Evolutionary conservation across 2,888 invertebrate species (phyloP).

Genomic region (Microdon myrmicae): DNA sequence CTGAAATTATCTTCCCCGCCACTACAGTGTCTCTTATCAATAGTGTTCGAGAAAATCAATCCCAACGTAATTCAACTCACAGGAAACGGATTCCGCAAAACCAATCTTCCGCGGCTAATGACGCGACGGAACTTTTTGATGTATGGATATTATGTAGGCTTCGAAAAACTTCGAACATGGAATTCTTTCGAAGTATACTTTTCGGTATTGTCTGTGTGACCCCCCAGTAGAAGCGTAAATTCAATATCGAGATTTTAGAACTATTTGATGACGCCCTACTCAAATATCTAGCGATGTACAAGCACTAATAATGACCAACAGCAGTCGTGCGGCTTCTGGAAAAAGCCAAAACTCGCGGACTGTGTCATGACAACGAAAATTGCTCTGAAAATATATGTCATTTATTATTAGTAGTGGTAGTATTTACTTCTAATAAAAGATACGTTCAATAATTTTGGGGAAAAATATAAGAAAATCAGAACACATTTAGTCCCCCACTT

Average conservation of each 20-base stretch:
- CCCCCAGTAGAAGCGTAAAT: constrained; percentile 68
- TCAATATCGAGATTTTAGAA: constrained; percentile 69
- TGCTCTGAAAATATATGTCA: too few species aligned
- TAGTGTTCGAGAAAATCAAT: constrained; percentile 46
- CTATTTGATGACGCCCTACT: constrained; percentile 68
- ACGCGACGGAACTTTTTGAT: too few species aligned
- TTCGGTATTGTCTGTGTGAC: constrained; percentile 69
- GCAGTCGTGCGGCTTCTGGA: constrained; percentile 23
- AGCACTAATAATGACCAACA: constrained; percentile 22
- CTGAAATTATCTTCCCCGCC: constrained; percentile 37
- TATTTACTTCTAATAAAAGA: too few species aligned
- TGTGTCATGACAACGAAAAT: too few species aligned
- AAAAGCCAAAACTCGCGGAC: too few species aligned
- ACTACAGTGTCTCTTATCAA: constrained; percentile 17
- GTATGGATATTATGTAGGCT: too few species aligned
- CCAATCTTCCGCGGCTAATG: constrained; percentile 56
- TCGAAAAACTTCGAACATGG: constrained; percentile 63
- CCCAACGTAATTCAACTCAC: constrained; percentile 43
- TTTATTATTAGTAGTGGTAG: too few species aligned
- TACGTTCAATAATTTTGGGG: too few species aligned
- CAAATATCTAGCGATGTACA: constrained; percentile 60
- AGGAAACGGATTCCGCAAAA: constrained; percentile 63
- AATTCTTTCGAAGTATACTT: constrained; percentile 69
- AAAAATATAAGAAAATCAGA: too few species aligned
- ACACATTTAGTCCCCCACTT: too few species aligned